Conservation (phyloP, 1,140 invertebrate genomes). For the Lepeophtheirus salmonis region DNA sequence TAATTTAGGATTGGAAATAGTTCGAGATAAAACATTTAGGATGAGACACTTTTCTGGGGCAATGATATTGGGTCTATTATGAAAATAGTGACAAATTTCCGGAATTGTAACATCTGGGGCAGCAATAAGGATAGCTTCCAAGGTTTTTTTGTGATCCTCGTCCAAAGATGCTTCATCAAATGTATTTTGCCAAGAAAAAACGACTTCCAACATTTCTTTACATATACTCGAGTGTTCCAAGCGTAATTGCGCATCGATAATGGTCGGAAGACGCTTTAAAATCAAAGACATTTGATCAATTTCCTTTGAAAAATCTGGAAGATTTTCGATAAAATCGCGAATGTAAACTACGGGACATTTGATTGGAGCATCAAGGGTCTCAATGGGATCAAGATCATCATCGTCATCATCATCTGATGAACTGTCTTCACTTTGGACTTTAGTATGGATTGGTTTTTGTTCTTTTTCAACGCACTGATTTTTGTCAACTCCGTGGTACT, state of each 20-base stretch:
- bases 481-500: too few relatives aligned
- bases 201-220: not conserved
- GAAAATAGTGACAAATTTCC: not conserved
- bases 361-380: conserved; percentile 1
- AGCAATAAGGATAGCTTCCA: not conserved
- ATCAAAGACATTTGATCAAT: not conserved
- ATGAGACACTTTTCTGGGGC: not conserved
- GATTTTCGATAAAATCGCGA: conserved; percentile 4
- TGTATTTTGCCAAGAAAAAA: not conserved
- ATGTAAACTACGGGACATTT: not conserved
- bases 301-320: not conserved
- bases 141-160: not conserved
- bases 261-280: not conserved
- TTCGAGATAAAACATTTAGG: not conserved
- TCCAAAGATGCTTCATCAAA: not conserved
- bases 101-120: not conserved
- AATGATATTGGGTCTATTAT: not conserved
- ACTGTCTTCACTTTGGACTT: not conserved
- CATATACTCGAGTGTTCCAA: not conserved
- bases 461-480: not conserved
- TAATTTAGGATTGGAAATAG: not conserved
- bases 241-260: not conserved
- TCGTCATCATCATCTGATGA: conserved; percentile 4
- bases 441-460: not conserved
- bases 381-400: conserved; percentile 10